Percentiles rank a stretch among this genome's conserved stretches.
These are phyloP conservation scores for Stictocephala bisonia DNA, from an alignment of 2,888 invertebrate genomes.

Conservation along the genomic window DNA sequence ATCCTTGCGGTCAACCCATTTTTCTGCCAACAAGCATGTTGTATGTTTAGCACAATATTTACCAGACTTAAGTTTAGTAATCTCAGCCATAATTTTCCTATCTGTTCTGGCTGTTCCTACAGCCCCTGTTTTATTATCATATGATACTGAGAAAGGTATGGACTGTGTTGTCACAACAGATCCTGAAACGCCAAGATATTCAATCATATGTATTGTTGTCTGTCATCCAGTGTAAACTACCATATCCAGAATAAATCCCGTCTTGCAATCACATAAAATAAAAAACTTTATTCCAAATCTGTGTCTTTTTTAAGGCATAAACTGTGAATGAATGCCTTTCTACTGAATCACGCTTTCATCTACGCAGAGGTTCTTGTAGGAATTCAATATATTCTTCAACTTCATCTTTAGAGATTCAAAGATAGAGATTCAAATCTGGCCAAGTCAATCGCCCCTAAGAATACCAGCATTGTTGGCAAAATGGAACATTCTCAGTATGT, in stretches of 20 bases:
- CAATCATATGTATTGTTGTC: not conserved
- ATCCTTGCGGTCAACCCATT: conserved; percentile 25
- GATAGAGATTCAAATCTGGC: not conserved
- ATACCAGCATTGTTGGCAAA: not conserved
- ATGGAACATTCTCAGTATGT: not conserved
- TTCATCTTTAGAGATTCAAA: not conserved
- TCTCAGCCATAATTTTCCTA: not conserved
- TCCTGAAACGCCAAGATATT: conserved; percentile 6
- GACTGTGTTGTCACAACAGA: conserved; percentile 1
- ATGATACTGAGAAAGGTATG: not conserved
- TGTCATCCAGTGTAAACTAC: not conserved
- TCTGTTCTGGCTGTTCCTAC: conserved; percentile 3
- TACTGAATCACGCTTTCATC: not conserved
- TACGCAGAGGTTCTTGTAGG: not conserved
- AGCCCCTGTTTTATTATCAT: not conserved
- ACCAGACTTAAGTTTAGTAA: conserved; percentile 12
- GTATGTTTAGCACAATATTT: conserved; percentile 14
- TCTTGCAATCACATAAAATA: not conserved
- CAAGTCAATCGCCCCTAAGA: not conserved
- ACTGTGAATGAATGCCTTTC: not conserved
- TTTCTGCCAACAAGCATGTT: not conserved
- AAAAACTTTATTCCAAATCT: not conserved
- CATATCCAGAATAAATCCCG: not conserved
- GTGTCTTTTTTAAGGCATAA: not conserved
- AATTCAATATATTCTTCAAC: not conserved